phyloP scores from a whole-genome alignment of 2,797 vertebrate species.

The Syngnathus acus region DNA sequence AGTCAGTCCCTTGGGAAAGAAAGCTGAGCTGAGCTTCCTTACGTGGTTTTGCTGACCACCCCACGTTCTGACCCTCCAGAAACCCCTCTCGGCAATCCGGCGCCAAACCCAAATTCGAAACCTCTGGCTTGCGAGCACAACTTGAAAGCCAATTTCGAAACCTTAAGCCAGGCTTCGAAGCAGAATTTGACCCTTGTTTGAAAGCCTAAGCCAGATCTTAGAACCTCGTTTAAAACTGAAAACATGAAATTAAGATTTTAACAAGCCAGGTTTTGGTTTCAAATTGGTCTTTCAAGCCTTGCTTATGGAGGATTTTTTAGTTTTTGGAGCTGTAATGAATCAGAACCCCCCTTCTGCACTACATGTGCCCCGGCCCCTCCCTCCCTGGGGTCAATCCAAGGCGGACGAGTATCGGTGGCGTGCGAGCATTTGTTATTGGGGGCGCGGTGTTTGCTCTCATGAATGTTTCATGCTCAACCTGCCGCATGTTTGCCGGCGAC shows the following conservation, averaged over 20 bases:
- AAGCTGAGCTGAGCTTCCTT: not conserved
- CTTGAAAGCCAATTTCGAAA: not conserved
- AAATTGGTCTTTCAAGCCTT: not conserved
- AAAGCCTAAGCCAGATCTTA: not conserved
- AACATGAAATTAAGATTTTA: not conserved
- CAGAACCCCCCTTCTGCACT: not conserved
- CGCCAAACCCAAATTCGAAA: not conserved
- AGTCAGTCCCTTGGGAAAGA: not conserved
- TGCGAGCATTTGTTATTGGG: not conserved
- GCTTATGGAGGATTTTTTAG: not conserved
- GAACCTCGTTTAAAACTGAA: not conserved
- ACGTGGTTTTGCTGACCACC: not conserved
- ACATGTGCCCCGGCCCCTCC: not conserved
- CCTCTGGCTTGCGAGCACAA: not conserved
- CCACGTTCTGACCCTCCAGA: not conserved
- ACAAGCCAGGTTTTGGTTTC: not conserved
- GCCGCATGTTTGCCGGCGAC: constrained; percentile 3
- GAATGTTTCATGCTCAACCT: constrained; percentile 7
- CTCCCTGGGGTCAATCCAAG: not conserved
- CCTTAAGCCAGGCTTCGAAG: not conserved
- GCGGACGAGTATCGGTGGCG: not conserved
- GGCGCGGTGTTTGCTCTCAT: constrained; percentile 5
- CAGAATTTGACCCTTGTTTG: not conserved
- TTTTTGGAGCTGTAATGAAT: not conserved
- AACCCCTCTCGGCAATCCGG: not conserved